Conservation (phyloP, 2,888 invertebrate genomes). For the Chesias legatella region DNA sequence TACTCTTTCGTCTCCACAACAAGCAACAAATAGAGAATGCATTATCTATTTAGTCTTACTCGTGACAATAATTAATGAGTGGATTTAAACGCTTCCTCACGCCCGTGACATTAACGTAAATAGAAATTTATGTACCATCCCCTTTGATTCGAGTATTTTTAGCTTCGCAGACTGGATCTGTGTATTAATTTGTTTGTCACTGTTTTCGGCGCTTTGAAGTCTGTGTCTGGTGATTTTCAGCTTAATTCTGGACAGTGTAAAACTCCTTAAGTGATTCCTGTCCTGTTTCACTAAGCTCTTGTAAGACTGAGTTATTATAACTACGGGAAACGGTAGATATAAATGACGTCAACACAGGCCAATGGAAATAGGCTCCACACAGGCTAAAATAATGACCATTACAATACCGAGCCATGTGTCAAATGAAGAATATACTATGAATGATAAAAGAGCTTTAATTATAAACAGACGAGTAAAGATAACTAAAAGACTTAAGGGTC, state of each 20-base stretch:
- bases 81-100: slow-evolving; percentile 81
- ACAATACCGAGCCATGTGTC: too few relatives aligned
- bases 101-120: slow-evolving; percentile 80
- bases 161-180: slow-evolving; percentile 67
- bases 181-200: slow-evolving; percentile 73
- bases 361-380: too few relatives aligned
- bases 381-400: too few relatives aligned
- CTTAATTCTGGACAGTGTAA: slow-evolving; percentile 54
- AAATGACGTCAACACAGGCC: too few relatives aligned
- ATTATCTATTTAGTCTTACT: slow-evolving; percentile 79
- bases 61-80: slow-evolving; percentile 80
- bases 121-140: slow-evolving; percentile 69
- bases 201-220: slow-evolving; percentile 74
- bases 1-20: slow-evolving; percentile 39
- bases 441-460: too few relatives aligned
- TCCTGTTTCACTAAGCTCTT: slow-evolving; percentile 24
- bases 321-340: neutral
- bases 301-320: slow-evolving; percentile 8
- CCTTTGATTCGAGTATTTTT: slow-evolving; percentile 79
- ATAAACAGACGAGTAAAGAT: too few relatives aligned
- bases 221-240: slow-evolving; percentile 72
- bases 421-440: too few relatives aligned
- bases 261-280: slow-evolving; percentile 40
- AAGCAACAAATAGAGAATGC: slow-evolving; percentile 74
- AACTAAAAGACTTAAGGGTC: too few relatives aligned